A percentile compares a stretch with the other conserved stretches of the same genome.
These are phyloP conservation scores for Rhynchonycteris naso DNA, from an alignment of 2,797 vertebrate species.

Conservation along the genomic window DNA sequence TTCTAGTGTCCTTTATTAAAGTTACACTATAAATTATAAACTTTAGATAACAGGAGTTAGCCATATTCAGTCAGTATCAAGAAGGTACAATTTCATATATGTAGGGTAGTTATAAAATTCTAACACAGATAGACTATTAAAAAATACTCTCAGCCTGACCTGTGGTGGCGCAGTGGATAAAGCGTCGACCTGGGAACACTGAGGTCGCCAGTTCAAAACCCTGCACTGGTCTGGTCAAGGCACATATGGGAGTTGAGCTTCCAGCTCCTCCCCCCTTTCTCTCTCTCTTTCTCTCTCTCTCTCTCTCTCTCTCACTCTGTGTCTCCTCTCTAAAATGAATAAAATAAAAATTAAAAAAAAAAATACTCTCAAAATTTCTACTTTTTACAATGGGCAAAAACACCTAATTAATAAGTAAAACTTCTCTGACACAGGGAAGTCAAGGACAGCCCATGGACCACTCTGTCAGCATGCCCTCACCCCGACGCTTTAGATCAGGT, in stretches of 20 bases:
- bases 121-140: neutral
- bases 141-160: no score
- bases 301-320: no score
- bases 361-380: neutral
- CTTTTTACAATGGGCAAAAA: constrained; percentile 45
- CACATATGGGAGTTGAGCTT: no score
- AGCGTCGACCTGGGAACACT: no score
- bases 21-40: neutral
- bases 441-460: neutral
- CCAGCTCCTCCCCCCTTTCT: no score
- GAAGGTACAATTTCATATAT: constrained; percentile 16
- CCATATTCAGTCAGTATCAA: neutral
- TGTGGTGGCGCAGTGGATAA: no score
- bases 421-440: neutral
- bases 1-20: neutral
- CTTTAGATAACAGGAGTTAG: constrained; percentile 5
- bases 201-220: no score
- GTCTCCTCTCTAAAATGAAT: no score
- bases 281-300: no score
- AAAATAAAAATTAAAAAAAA: no score
- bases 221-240: no score
- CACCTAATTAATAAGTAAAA: constrained; percentile 34
- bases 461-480: neutral
- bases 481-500: neutral
- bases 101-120: neutral